Evolutionary conservation across 2,113 vertebrate genomes (phyloP).

Genomic region (Oostethus manadensis): DNA sequence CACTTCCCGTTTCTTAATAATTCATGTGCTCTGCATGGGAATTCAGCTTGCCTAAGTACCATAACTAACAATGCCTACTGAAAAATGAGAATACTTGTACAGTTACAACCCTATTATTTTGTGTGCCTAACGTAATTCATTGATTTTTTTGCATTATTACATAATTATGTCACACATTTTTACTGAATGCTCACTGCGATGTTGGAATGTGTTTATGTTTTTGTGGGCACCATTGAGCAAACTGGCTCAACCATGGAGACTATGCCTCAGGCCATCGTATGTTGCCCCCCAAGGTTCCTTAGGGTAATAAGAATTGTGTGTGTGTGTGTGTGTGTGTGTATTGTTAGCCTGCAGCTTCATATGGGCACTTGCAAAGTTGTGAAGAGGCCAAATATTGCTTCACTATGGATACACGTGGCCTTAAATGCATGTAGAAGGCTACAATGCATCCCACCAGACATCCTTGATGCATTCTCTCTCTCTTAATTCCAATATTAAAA

Average conservation of each 20-base stretch:
- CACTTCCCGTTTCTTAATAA: no score
- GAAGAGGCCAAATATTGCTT: not conserved
- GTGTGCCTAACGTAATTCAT: not conserved
- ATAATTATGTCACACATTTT: conserved; percentile 6
- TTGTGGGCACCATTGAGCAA: conserved; percentile 43
- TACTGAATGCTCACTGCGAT: conserved; percentile 17
- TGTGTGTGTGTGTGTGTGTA: conserved; percentile 16
- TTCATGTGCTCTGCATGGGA: no score
- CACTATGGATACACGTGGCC: no score
- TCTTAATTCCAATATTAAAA: no score
- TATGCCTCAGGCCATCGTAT: conserved; percentile 60
- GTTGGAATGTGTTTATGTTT: conserved; percentile 43
- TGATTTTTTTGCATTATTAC: not conserved
- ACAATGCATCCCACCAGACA: no score
- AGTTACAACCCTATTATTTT: no score
- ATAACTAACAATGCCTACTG: no score
- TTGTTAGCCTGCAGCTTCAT: conserved; percentile 11
- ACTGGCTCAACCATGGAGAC: conserved; percentile 46
- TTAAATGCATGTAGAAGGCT: no score
- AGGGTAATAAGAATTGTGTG: conserved; percentile 34
- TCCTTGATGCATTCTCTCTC: no score
- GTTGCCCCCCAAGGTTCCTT: conserved; percentile 51
- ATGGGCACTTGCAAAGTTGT: not conserved
- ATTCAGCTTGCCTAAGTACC: no score
- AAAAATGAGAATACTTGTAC: no score